Evolutionary conservation across 2,797 vertebrate genomes (phyloP).

Genomic region (Cirrhinus mrigala): DNA sequence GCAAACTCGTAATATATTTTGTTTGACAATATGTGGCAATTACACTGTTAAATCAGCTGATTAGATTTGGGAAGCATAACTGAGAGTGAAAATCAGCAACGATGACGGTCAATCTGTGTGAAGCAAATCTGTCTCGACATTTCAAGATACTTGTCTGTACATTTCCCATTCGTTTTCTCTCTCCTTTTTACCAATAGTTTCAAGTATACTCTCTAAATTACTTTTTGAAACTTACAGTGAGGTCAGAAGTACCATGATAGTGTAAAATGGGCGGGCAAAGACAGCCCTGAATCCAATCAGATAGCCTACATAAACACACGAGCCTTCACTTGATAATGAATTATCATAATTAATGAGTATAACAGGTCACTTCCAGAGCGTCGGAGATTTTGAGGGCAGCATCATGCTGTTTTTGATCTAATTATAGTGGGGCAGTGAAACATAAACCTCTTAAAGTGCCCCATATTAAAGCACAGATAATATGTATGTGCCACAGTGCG

Average conservation of each 20-base stretch:
- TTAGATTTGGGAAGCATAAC: background rate
- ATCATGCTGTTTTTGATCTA: slow-evolving; percentile 19
- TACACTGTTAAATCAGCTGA: background rate
- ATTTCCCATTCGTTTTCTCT: background rate
- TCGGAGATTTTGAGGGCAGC: background rate
- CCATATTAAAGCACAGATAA: background rate
- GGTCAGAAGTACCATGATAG: background rate
- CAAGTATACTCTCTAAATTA: background rate
- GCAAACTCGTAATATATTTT: background rate
- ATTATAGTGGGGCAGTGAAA: slow-evolving; percentile 14
- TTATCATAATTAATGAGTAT: slow-evolving; percentile 24
- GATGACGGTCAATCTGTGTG: background rate
- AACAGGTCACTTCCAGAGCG: slow-evolving; percentile 10
- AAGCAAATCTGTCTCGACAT: background rate
- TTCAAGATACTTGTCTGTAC: background rate
- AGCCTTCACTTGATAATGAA: slow-evolving; percentile 1
- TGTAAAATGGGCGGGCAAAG: background rate
- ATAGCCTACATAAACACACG: background rate
- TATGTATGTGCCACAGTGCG: slow-evolving; percentile 1
- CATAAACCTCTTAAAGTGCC: slow-evolving; percentile 12
- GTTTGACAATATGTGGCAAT: background rate
- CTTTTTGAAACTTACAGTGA: background rate
- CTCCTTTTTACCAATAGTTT: background rate
- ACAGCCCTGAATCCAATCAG: slow-evolving; percentile 13
- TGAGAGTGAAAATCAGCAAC: background rate